Percentiles rank a stretch among this genome's conserved stretches.
Evolutionary conservation across 2,797 vertebrate species (phyloP).

Genomic region (Pangasius mekongensis): DNA sequence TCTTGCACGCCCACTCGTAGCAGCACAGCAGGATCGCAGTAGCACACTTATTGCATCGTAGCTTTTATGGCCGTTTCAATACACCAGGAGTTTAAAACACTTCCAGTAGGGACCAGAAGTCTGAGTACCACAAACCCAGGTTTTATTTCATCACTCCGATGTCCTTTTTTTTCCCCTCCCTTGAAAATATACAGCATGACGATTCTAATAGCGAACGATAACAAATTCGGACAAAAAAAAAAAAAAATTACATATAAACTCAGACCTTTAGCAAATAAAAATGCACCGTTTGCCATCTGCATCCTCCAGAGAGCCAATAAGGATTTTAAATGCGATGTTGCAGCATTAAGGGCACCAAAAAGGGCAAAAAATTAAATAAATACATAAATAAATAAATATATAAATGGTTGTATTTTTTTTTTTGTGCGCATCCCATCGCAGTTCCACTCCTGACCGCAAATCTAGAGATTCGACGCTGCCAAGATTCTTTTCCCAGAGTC

Average conservation of each 20-base stretch:
- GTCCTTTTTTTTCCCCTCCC: background rate
- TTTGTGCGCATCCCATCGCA: constrained; percentile 61
- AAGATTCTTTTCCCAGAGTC: constrained; percentile 67
- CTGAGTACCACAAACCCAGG: constrained; percentile 6
- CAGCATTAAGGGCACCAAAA: background rate
- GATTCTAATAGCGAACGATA: background rate
- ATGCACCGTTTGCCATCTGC: background rate
- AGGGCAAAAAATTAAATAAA: background rate
- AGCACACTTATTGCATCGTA: constrained; percentile 39
- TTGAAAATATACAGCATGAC: background rate
- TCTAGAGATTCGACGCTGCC: constrained; percentile 54
- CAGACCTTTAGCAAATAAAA: background rate
- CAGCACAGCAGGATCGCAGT: constrained; percentile 26
- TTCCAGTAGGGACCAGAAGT: background rate
- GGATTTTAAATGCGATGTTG: background rate
- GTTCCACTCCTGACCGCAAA: constrained; percentile 58
- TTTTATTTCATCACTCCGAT: background rate
- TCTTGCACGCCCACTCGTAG: constrained; percentile 32
- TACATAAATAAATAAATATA: background rate
- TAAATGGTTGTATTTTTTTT: background rate
- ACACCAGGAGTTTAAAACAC: constrained; percentile 12
- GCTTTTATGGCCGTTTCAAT: constrained; percentile 11
- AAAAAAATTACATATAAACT: background rate
- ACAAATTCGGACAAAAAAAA: background rate
- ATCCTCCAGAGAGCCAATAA: background rate